Evolutionary conservation across 2,888 invertebrate species (phyloP), one percentile per base, ranked within the genome.

Genomic region (Ypsolopha sequella): DNA sequence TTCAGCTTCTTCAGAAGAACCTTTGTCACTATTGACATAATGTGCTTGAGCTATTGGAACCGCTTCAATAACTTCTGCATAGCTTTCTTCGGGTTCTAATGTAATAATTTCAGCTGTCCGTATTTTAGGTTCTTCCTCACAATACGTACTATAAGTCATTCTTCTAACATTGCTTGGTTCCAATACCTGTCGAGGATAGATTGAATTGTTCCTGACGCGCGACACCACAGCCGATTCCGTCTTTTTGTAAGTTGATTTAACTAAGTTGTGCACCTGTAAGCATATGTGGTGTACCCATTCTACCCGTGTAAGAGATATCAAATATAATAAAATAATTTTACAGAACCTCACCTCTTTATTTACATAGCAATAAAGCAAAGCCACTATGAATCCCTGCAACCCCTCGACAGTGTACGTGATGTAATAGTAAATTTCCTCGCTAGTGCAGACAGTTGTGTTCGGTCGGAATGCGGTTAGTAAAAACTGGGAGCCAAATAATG

Each of bases 401-500:
- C 88, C 90, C 59, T 91, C 90, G 38, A 91, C 69, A 0, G 87
- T 67, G 58, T 91, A 91, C 1, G 89, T 85, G n/a, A 86, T 59
- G 60, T 87, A 88, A 59, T 89, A 90, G 61, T 90, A 91, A 10
- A 79, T 64, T 60, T 91, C 89, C 58, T 90, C 89, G 56, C 60
- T 68, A 0, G 60, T 75, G 69, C 84, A 90, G 60, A 76, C 79
- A 0, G 74, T 74, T 0, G 89, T 88, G 11, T 73, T 71, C 2
- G 89, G 89, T 51, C 88, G 71, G 36, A 89, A 79, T 0, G 89
- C 87, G 0, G 90, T 89, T 51, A 92, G 72, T 11, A 92, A 76
- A 60, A 92, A 91, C 62, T 92, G 92, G 0, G 91, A 80, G 1
- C 93, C 93, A 58, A 93, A 91, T 38, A 93, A 74, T 0, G 92